phyloP scores from a whole-genome alignment of 2,888 invertebrate species.

The Scaptomyza polygonia region DNA sequence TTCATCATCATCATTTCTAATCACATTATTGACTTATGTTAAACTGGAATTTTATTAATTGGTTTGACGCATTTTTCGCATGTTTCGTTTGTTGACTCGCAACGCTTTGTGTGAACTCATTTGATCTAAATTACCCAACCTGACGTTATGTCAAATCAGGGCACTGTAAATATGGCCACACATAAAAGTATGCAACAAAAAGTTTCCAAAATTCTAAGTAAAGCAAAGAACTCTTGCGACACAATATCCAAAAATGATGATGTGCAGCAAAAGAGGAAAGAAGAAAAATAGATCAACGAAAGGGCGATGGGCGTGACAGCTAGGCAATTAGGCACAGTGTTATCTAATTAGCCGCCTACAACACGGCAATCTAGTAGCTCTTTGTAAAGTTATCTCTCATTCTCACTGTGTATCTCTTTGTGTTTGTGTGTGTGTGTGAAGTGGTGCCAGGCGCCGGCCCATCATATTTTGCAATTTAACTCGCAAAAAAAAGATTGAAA shows the following conservation, averaged over 20 bases:
- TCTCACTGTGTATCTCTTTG: conserved; percentile 58
- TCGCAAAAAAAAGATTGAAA: conserved; percentile 45
- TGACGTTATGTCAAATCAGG: no score
- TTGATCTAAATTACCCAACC: conserved; percentile 14
- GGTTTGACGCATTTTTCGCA: conserved; percentile 15
- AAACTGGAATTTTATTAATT: conserved; percentile 11
- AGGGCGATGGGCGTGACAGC: conserved; percentile 55
- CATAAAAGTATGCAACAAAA: conserved; percentile 50
- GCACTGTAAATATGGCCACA: conserved; percentile 56
- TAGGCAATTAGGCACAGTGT: conserved; percentile 82
- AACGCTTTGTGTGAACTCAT: conserved; percentile 17
- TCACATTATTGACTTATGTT: background rate
- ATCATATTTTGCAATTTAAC: conserved; percentile 78
- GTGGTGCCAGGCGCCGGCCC: conserved; percentile 83
- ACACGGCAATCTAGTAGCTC: conserved; percentile 38
- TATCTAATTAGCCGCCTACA: conserved; percentile 83
- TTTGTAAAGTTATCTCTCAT: conserved; percentile 5
- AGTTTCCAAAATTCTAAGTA: conserved; percentile 27
- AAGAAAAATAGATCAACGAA: conserved; percentile 25
- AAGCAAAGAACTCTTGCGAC: conserved; percentile 45
- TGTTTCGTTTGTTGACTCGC: conserved; percentile 18
- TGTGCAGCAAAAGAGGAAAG: conserved; percentile 22
- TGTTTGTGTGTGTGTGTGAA: conserved; percentile 60
- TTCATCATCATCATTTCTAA: no score
- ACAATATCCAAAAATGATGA: conserved; percentile 46